Conservation (phyloP, 2,888 invertebrate species). For the Mamestra brassicae region DNA sequence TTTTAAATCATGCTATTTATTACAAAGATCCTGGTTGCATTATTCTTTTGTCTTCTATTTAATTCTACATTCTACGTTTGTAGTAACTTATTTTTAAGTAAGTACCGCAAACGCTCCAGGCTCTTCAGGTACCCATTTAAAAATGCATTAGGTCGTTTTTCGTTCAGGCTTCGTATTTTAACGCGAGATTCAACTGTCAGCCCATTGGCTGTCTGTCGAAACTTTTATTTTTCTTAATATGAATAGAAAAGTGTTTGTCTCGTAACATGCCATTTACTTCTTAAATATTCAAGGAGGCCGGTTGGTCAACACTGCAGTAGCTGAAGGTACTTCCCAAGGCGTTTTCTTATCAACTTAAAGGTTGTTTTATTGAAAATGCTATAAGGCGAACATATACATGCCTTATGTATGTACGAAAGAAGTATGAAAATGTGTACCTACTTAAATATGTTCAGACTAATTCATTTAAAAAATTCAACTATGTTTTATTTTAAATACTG, state of each 20-base stretch:
- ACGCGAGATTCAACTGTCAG: not conserved
- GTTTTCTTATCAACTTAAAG: not conserved
- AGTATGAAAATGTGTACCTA: slow-evolving; percentile 2
- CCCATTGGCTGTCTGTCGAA: not conserved
- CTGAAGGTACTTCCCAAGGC: not conserved
- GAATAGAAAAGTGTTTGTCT: not conserved
- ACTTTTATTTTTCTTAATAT: not conserved
- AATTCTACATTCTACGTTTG: too few relatives aligned
- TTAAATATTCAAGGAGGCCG: not conserved
- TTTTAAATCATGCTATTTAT: too few relatives aligned
- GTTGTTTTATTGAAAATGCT: not conserved
- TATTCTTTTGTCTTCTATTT: too few relatives aligned
- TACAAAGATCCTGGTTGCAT: too few relatives aligned
- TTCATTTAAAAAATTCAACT: too few relatives aligned
- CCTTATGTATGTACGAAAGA: not conserved
- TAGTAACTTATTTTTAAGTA: too few relatives aligned
- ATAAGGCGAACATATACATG: not conserved
- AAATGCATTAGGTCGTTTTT: too few relatives aligned
- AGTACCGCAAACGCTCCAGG: too few relatives aligned
- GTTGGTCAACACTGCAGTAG: not conserved
- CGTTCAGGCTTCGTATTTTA: too few relatives aligned
- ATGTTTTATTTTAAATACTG: too few relatives aligned
- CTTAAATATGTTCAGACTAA: too few relatives aligned
- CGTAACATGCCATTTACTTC: not conserved
- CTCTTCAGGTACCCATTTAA: too few relatives aligned